Conservation (phyloP, 2,888 invertebrate species). For the Aricia artaxerxes region DNA sequence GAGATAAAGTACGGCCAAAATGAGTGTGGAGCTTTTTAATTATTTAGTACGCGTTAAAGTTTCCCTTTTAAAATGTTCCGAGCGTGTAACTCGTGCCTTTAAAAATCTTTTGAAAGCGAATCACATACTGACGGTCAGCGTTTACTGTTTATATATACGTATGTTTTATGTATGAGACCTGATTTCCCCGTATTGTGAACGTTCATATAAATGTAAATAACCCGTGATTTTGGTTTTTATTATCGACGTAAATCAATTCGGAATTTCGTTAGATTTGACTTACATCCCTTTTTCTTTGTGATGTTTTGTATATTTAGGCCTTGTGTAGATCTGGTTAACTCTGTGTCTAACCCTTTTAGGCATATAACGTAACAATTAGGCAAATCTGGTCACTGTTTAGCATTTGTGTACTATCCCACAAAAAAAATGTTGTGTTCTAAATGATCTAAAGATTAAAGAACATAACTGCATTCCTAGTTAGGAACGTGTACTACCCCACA, state of each 20-base stretch:
- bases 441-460: no score
- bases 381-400: no score
- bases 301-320: no score
- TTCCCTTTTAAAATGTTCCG: slow-evolving; percentile 13
- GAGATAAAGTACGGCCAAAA: neutral
- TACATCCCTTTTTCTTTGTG: neutral
- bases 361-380: no score
- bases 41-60: slow-evolving; percentile 24
- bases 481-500: no score
- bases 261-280: neutral
- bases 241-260: slow-evolving; percentile 1
- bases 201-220: slow-evolving; percentile 11
- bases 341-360: no score
- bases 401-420: no score
- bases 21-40: slow-evolving; percentile 15
- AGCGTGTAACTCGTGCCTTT: slow-evolving; percentile 20
- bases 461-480: no score
- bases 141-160: slow-evolving; percentile 28
- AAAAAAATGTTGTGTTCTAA: no score
- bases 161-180: slow-evolving; percentile 21
- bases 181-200: slow-evolving; percentile 24
- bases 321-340: no score
- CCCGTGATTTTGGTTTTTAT: slow-evolving; percentile 2
- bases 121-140: slow-evolving; percentile 34
- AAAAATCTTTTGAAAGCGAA: slow-evolving; percentile 35